A percentile compares a stretch with the other conserved stretches of the same genome.
These are phyloP conservation scores for Biston betularia DNA, from an alignment of 2,888 invertebrate species.

Conservation along the genomic window DNA sequence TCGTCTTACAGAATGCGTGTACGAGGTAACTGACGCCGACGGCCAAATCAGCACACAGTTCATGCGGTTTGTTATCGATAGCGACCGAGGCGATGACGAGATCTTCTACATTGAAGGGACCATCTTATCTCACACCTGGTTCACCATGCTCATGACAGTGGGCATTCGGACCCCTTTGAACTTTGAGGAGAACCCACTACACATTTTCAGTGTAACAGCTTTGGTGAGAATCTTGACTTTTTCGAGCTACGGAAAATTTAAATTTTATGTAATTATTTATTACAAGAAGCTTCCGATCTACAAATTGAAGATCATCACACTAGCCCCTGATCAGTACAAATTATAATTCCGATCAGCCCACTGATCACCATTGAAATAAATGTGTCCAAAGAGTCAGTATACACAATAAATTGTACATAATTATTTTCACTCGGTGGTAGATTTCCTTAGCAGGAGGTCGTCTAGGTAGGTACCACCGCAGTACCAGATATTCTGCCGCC, in stretches of 20 bases:
- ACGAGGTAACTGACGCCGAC: conserved; percentile 73
- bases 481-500: too few relatives aligned
- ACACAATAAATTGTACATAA: too few relatives aligned
- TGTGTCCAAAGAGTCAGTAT: too few relatives aligned
- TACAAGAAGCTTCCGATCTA: too few relatives aligned
- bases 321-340: too few relatives aligned
- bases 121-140: conserved; percentile 57
- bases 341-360: too few relatives aligned
- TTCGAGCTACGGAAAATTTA: background rate
- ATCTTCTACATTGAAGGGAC: conserved; percentile 69
- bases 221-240: conserved; percentile 68
- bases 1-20: conserved; percentile 68
- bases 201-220: conserved; percentile 85
- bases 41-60: conserved; percentile 74
- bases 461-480: too few relatives aligned
- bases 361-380: too few relatives aligned
- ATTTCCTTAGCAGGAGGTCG: too few relatives aligned
- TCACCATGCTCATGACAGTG: conserved; percentile 69
- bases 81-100: conserved; percentile 68
- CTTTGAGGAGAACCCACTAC: conserved; percentile 80
- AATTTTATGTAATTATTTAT: too few relatives aligned
- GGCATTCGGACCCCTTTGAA: conserved; percentile 64
- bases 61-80: conserved; percentile 73
- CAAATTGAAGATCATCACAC: too few relatives aligned
- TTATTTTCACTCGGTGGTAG: too few relatives aligned